Evolutionary conservation across 2,797 vertebrate genomes (phyloP), one percentile per base, ranked within the genome.

Genomic region (Carduelis carduelis): DNA sequence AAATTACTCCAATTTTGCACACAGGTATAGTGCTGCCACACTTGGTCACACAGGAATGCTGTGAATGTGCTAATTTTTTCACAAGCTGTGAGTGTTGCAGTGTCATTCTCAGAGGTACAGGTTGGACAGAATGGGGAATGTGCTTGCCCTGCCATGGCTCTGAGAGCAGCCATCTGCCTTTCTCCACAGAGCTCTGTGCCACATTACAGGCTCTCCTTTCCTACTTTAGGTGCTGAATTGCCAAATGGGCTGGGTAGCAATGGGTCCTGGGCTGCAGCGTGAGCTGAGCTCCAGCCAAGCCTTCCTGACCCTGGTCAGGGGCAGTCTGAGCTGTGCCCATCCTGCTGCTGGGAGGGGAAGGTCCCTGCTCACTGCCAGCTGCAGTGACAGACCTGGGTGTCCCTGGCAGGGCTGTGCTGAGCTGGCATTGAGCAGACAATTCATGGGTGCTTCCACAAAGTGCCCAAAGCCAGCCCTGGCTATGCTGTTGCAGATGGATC

Each of bases 1-100:
- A 81, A 82, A 91, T 96, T 94, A 78, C 21, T 81, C n/a, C 2
- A 3, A 37, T 74, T 85, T 94, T 95, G 44, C 79, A 63, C 76
- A 63, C 26, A 49, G 14, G 34, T 57, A 5, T 34, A 52, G 47
- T 57, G 76, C 64, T 87, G 69, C 65, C 74, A 76, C 71, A 49
- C n/a, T 39, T 81, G 68, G 65, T 68, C 60, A 68, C 21, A 34
- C 46, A 83, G 63, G 5, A 83, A 19, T 28, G 22, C 44, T 69
- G 44, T 1, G 9, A 57, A 44, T 13, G 10, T 61, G 35, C 4
- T 64, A 24, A 18, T 53, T 61, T 83, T 80, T 75, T 74, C 4
- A 2, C 39, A 44, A 88, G 20, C 19, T 68, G 20, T 49, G 56
- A 65, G n/a, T 35, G 14, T 41, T 60, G 39, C 9, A 15, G 59